Conservation (phyloP, 37 sponge, comb jelly and placozoan genomes). For the Beroe forskalii region DNA sequence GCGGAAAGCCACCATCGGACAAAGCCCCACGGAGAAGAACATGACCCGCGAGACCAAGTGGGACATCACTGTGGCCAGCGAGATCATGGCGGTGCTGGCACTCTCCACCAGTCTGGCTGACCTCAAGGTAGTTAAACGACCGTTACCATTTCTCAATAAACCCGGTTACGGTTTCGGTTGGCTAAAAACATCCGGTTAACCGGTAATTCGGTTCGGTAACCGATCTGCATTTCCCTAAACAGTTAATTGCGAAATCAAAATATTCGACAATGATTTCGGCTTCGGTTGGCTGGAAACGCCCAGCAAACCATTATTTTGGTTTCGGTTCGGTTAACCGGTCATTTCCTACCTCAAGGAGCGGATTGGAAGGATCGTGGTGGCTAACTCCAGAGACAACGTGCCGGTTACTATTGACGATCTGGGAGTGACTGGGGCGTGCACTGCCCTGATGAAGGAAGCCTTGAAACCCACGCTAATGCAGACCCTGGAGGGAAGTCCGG, state of each 20-base stretch:
- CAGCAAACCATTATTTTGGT: no score
- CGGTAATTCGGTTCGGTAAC: no score
- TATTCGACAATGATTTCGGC: no score
- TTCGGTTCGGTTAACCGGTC: no score
- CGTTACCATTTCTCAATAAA: no score
- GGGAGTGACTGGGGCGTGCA: slow-evolving; percentile 86
- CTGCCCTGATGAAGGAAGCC: slow-evolving; percentile 94
- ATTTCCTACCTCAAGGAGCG: no score
- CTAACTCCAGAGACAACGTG: slow-evolving; percentile 71
- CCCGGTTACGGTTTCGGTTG: no score
- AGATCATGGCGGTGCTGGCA: slow-evolving; percentile 96
- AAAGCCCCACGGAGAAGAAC: slow-evolving; percentile 89
- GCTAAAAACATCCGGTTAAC: no score
- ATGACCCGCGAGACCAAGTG: slow-evolving; percentile 89
- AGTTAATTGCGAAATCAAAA: no score
- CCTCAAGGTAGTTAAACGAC: no score
- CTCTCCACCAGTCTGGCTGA: slow-evolving; percentile 81
- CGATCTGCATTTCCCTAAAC: no score
- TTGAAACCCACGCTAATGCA: slow-evolving; percentile 98
- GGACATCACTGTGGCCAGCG: slow-evolving; percentile 97
- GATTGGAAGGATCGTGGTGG: slow-evolving; percentile 75
- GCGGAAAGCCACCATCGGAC: slow-evolving; percentile 86
- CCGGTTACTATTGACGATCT: slow-evolving; percentile 95
- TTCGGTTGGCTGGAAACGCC: no score
- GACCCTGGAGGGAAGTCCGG: slow-evolving; percentile 92